Evolutionary conservation across 1,140 invertebrate species (phyloP), one percentile per base, ranked within the genome.

Genomic region (Brachionus angularis): DNA sequence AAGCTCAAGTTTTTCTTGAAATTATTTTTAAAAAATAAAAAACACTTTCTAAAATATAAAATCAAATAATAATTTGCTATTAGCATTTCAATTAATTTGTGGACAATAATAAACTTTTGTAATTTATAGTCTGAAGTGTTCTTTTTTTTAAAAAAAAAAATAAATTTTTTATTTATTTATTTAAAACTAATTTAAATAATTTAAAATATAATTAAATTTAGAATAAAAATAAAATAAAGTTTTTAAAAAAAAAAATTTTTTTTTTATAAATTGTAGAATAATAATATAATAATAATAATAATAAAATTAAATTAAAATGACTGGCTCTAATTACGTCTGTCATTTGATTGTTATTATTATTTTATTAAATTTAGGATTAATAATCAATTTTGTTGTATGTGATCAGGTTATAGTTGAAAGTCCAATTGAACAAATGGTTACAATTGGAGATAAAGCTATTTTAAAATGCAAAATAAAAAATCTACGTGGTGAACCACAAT

Each of bases 401-500:
- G 42, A 67, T 7, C 62, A 67, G 21, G 3, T 18, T 2, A 47
- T 67, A 46, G 10, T 31, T 8, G 42, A 67, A 16, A 27, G 29
- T 47, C 62, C 62, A 4, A 27, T 34, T 8, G 62, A 67, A 21
- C 62, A 67, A 27, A 29, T 47, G 33, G 62, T 42, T 16, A 33
- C 33, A 21, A 67, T 67, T 29, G 62, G 62, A 7, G 62, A 67
- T 31, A 27, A 27, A 47, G 29, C 42, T n/a, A 18, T 67, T 27
- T 33, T 67, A 27, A 46, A 67, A 33, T 67, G 62, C 18, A 46
- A 31, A 29, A n/a, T 67, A 10, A 50, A 46, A 25, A 47, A 67
- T 67, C 29, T 67, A 14, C 42, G 5, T 8, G 62, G 62, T 12
- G 62, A 67, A 36, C 62, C 62, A 5, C 62, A 67, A 46, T 67